These are phyloP conservation scores for Lepidostoma basale DNA, from an alignment of 1,140 invertebrate genomes.

Conservation along the genomic window DNA sequence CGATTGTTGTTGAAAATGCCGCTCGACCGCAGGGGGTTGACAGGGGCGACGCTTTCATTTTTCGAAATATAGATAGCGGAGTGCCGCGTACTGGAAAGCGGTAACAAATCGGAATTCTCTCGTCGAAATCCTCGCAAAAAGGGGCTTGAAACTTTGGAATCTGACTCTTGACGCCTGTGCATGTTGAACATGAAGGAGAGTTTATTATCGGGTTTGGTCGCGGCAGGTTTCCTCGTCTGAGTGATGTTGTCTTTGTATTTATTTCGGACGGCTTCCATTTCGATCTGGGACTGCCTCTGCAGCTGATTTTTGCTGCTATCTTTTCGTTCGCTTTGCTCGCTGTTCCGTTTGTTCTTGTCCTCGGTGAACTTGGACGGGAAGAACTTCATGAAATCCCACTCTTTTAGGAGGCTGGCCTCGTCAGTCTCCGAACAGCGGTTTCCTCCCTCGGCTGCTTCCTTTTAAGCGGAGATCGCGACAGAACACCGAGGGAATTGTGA, in stretches of 20 bases:
- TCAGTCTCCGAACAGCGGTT: constrained; percentile 54
- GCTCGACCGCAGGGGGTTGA: constrained; percentile 63
- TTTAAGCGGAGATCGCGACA: constrained; percentile 20
- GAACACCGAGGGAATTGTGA: constrained; percentile 49
- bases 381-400: constrained; percentile 84
- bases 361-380: constrained; percentile 65
- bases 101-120: constrained; percentile 82
- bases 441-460: constrained; percentile 55
- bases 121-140: constrained; percentile 79
- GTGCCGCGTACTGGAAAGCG: constrained; percentile 70
- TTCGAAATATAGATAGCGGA: constrained; percentile 70
- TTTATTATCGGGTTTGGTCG: constrained; percentile 56
- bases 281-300: constrained; percentile 53
- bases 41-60: constrained; percentile 57
- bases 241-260: constrained; percentile 59
- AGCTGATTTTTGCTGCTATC: constrained; percentile 53
- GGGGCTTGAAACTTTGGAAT: constrained; percentile 68
- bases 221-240: constrained; percentile 55
- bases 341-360: constrained; percentile 53
- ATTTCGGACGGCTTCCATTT: constrained; percentile 56
- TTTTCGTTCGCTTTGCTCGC: constrained; percentile 52
- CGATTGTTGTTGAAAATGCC: constrained; percentile 70
- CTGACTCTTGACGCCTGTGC: constrained; percentile 69
- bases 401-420: constrained; percentile 76
- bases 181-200: constrained; percentile 53